Evolutionary conservation across 2,797 vertebrate species (phyloP), one percentile per base, ranked within the genome.

Genomic region (Falco novaeseelandiae): DNA sequence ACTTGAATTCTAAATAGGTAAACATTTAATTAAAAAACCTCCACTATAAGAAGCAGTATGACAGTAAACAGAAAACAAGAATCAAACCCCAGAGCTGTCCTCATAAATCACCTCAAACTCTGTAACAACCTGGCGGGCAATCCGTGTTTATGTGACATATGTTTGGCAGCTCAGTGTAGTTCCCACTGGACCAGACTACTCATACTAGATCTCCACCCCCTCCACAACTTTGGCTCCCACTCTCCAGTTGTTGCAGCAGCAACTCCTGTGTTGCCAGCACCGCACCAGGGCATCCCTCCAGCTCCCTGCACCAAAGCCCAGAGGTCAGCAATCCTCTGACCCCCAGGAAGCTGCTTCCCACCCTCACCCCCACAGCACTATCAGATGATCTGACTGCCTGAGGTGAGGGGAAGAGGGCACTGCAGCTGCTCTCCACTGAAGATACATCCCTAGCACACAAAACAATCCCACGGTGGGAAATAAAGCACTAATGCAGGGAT

Each of bases 251-350:
- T 32, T 61, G 69, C 52, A 80, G 55, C 69, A 44, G 40, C 15
- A 34, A 11, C 7, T 79, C 54, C 44, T 59, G 30, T 8, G 1
- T 12, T 26, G 20, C 65, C 62, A 87, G 38, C 23, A 52, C 1
- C 0, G 0, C 6, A 8, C 1, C 2, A 2, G 18, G 29, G 7
- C 4, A 2, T 52, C 34, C 57, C 17, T 54, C 54, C 29, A 62
- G 42, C n/a, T 70, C 30, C 22, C 48, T 55, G 34, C n/a, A 19
- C 17, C 34, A 54, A 51, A 73, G 46, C 17, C 46, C 67, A 34
- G 32, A 71, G 18, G 36, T 38, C 34, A 21, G 8, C 22, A 55
- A 52, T 11, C 23, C 49, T 57, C 40, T 61, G 40, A 23, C 0
- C 17, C 8, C n/a, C 44, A 19, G 12, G 27, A 21, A 79, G 10